Percentiles rank a stretch among this genome's conserved stretches.
Evolutionary conservation across 2,888 invertebrate genomes (phyloP).

Genomic region (Aphidius colemani): DNA sequence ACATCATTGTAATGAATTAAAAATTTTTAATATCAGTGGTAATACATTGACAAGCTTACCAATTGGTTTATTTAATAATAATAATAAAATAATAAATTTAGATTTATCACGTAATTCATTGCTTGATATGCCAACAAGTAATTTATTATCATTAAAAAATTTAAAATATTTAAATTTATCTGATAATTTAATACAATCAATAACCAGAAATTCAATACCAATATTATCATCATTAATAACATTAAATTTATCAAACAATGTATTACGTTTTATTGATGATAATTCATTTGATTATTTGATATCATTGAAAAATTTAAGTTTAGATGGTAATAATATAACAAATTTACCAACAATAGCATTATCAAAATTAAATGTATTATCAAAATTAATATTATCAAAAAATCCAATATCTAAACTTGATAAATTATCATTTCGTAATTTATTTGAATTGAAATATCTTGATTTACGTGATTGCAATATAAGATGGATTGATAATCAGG

Average conservation of each 20-base stretch:
- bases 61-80: slow-evolving; percentile 71
- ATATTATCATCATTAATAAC: slow-evolving; percentile 72
- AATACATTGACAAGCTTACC: slow-evolving; percentile 78
- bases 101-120: slow-evolving; percentile 80
- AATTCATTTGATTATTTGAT: slow-evolving; percentile 77
- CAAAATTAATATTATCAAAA: slow-evolving; percentile 76
- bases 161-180: slow-evolving; percentile 78
- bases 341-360: slow-evolving; percentile 76
- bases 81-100: slow-evolving; percentile 72
- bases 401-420: slow-evolving; percentile 77
- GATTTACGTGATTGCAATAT: slow-evolving; percentile 65
- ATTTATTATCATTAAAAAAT: slow-evolving; percentile 69
- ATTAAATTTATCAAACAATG: slow-evolving; percentile 76
- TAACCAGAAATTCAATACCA: slow-evolving; percentile 75
- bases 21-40: slow-evolving; percentile 75
- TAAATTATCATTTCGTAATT: slow-evolving; percentile 80
- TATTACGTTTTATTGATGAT: slow-evolving; percentile 73
- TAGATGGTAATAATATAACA: slow-evolving; percentile 83
- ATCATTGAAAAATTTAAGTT: slow-evolving; percentile 73
- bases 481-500: slow-evolving; percentile 73
- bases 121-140: slow-evolving; percentile 74
- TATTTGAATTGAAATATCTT: slow-evolving; percentile 78
- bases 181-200: slow-evolving; percentile 76
- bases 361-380: slow-evolving; percentile 76
- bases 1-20: slow-evolving; percentile 74